Evolutionary conservation across 2,797 vertebrate species (phyloP), one percentile per base, ranked within the genome.

Genomic region (Heliangelus exortis): DNA sequence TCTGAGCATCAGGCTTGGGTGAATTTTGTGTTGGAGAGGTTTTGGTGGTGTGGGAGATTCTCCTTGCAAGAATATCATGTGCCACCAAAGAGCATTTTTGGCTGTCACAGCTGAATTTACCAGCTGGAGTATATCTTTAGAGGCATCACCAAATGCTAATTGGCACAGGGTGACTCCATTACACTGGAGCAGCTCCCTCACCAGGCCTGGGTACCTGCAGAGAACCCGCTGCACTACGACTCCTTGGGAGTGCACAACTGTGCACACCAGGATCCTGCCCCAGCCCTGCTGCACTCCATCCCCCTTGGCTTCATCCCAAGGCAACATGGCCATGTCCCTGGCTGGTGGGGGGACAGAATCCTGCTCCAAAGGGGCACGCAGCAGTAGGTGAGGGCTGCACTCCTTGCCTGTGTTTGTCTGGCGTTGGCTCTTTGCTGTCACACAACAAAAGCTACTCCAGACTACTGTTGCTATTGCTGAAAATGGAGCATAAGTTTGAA

Each of bases 101-200:
- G 3, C 65, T 79, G 76, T 15, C 62, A 62, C 45, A 53, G 19
- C 54, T 77, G 12, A 11, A 4, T 77, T 87, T 87, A 7, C 18
- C 83, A 61, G 41, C 28, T 57, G 12, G 16, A 59, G 36, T 59
- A 6, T 41, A 14, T 39, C 43, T 79, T 53, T 21, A 33, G 36
- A 82, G 67, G 26, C 39, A 26, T 81, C 39, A 50, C 19, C 41
- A 68, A 48, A 59, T 51, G 48, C 14, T 33, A 8, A 26, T 1
- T 33, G 33, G 28, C 8, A 23, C 0, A 0, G 1, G 0, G 14
- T 53, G 58, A 28, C 66, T 47, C 58, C 2, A 66, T 68, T n/a
- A 33, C 12, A 1, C 31, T 54, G 55, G 23, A 47, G 57, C 39
- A 69, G 39, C 22, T 68, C 29, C 13, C 22, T 74, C 48, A 12